A percentile compares a stretch with the other conserved stretches of the same genome.
Evolutionary conservation across 2,797 vertebrate genomes (phyloP).

Genomic region (Arremon brunneinucha): DNA sequence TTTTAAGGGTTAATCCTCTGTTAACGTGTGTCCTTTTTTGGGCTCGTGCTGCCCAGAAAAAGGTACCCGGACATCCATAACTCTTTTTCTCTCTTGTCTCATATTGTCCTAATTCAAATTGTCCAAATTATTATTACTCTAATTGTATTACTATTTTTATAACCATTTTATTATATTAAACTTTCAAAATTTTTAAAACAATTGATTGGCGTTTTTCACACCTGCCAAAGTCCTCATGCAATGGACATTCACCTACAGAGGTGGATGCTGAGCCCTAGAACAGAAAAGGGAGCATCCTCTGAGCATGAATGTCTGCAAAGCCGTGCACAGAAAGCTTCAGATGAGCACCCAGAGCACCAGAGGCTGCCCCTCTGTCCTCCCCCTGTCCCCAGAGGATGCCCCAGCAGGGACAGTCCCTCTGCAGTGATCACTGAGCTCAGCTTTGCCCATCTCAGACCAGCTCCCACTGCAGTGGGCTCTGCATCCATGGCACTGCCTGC

Average conservation of each 20-base stretch:
- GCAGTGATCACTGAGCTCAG: not conserved
- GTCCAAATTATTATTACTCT: too few relatives aligned
- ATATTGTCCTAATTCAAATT: too few relatives aligned
- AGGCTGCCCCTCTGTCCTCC: not conserved
- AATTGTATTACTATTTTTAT: too few relatives aligned
- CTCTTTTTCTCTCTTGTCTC: too few relatives aligned
- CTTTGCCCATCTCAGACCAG: rapidly evolving
- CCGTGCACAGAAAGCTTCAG: not conserved
- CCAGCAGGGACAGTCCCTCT: not conserved
- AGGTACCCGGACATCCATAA: too few relatives aligned
- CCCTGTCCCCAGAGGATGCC: not conserved
- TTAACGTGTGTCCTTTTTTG: too few relatives aligned
- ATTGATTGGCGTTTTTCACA: too few relatives aligned
- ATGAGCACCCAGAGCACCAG: not conserved
- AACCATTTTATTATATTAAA: too few relatives aligned
- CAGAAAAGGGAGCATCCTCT: not conserved
- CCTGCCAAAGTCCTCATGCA: not conserved
- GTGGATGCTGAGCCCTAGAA: not conserved
- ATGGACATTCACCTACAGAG: not conserved
- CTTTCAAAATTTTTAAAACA: too few relatives aligned
- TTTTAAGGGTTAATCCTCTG: too few relatives aligned
- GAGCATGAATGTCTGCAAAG: not conserved
- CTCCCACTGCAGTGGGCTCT: not conserved
- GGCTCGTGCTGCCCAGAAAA: too few relatives aligned
- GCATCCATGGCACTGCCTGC: rapidly evolving